phyloP scores from a whole-genome alignment of 2,888 invertebrate species.

The Tipula unca region DNA sequence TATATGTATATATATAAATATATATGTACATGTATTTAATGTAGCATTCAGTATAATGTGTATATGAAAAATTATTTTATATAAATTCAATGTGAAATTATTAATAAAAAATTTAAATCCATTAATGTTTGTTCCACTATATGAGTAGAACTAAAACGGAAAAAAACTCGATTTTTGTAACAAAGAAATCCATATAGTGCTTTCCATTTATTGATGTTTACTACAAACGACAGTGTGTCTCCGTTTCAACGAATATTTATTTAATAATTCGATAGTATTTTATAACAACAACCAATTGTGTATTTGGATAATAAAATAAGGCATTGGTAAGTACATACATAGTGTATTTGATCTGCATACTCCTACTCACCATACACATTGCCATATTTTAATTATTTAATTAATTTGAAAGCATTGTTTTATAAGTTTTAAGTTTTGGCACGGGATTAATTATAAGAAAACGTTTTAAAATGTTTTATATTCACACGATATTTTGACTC shows the following conservation, averaged over 20 bases:
- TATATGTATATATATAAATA: too few relatives aligned
- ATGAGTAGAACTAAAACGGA: neutral
- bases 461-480: neutral
- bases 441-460: neutral
- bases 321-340: neutral
- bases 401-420: neutral
- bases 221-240: neutral
- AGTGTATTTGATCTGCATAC: neutral
- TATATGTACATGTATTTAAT: too few relatives aligned
- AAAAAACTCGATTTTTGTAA: neutral
- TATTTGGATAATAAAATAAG: neutral
- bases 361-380: neutral
- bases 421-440: neutral
- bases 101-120: neutral
- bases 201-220: neutral
- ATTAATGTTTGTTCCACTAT: neutral
- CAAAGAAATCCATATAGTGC: neutral
- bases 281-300: neutral
- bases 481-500: neutral
- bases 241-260: neutral
- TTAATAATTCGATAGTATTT: neutral
- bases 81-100: neutral
- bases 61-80: neutral
- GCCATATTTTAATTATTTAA: neutral
- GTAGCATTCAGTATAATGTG: too few relatives aligned